phyloP scores from a whole-genome alignment of 1,140 invertebrate species.

The Aphaenogaster ashmeadi region DNA sequence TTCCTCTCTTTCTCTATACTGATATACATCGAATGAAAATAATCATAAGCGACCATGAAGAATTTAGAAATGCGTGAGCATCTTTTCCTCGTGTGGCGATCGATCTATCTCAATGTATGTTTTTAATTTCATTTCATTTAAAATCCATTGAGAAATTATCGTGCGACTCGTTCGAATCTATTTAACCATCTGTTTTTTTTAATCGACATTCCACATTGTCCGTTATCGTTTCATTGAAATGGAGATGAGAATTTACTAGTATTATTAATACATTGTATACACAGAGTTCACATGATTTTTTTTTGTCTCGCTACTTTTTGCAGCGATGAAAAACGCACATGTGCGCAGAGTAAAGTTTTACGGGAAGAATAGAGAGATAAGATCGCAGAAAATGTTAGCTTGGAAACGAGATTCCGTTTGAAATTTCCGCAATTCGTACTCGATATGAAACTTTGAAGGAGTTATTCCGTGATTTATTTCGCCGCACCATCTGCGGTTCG shows the following conservation, averaged over 20 bases:
- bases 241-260: not conserved
- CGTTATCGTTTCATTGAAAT: not conserved
- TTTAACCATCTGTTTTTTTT: slow-evolving; percentile 9
- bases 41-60: not conserved
- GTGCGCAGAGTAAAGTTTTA: not conserved
- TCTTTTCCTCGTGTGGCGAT: not conserved
- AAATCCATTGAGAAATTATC: slow-evolving; percentile 27
- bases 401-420: not conserved
- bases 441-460: slow-evolving; percentile 36
- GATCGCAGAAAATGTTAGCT: not conserved
- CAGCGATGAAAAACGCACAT: not conserved
- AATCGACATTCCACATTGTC: not conserved
- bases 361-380: slow-evolving; percentile 9
- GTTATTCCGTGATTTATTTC: slow-evolving; percentile 43
- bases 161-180: not conserved
- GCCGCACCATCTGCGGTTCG: slow-evolving; percentile 10
- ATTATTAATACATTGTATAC: not conserved
- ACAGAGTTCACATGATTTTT: not conserved
- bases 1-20: not conserved
- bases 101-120: not conserved
- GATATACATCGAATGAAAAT: slow-evolving; percentile 1
- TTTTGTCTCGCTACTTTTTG: not conserved
- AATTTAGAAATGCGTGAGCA: not conserved
- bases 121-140: slow-evolving; percentile 1
- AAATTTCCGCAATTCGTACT: slow-evolving; percentile 32